Percentiles rank a stretch among this genome's conserved stretches.
Conservation (phyloP, 1,140 invertebrate species). For the Caenorhabditis briggsae region DNA sequence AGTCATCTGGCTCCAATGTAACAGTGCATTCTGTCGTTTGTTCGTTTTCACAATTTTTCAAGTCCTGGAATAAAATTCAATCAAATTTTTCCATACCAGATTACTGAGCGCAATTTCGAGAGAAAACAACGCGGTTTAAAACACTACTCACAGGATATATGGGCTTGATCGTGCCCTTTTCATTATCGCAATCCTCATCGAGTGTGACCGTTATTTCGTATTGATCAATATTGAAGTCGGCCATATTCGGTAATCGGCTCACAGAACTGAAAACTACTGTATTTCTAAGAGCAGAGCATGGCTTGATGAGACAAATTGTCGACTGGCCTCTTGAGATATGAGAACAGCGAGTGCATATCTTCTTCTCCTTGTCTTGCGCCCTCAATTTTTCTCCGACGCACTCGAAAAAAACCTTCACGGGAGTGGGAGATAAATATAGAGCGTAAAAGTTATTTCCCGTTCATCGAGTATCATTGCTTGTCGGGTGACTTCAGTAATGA, state of each 20-base stretch:
- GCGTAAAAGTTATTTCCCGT: background rate
- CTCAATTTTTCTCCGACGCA: background rate
- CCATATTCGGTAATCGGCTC: background rate
- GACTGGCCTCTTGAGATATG: constrained; percentile 41
- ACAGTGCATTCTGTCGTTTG: background rate
- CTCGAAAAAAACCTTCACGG: constrained; percentile 2
- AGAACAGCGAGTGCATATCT: constrained; percentile 13
- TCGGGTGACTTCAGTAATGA: background rate
- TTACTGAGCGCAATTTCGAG: too few relatives aligned
- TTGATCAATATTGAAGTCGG: constrained; percentile 55
- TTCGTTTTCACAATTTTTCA: background rate
- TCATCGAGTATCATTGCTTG: background rate
- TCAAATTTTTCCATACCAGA: too few relatives aligned
- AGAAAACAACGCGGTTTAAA: background rate
- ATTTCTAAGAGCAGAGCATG: constrained; percentile 1
- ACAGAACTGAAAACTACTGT: constrained; percentile 16
- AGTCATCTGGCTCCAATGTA: background rate
- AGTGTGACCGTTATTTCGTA: constrained; percentile 49
- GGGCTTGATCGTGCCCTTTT: constrained; percentile 51
- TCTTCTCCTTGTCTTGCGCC: background rate
- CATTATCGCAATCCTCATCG: background rate
- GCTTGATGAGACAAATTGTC: constrained; percentile 22
- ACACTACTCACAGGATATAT: constrained; percentile 13
- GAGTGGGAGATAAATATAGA: background rate
- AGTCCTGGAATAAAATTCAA: background rate